A percentile compares a stretch with the other conserved stretches of the same genome.
phyloP scores from a whole-genome alignment of 2,113 vertebrate genomes.

The Nyctibius bracteatus region DNA sequence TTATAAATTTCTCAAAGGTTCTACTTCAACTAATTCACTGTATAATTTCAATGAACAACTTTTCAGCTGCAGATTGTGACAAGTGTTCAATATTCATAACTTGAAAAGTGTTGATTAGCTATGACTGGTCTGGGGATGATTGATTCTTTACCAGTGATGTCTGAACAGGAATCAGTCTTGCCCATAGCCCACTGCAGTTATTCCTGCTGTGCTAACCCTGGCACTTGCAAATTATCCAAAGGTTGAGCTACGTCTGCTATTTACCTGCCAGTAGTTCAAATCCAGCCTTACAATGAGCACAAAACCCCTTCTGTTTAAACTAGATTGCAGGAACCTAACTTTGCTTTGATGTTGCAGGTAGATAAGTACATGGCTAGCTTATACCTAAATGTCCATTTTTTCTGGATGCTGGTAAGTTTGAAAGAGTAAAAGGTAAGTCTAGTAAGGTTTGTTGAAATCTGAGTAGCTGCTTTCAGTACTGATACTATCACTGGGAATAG shows the following conservation, averaged over 20 bases:
- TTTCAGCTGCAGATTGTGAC: constrained; percentile 20
- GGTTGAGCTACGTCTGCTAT: neutral
- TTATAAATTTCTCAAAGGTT: constrained; percentile 19
- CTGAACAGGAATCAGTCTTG: neutral
- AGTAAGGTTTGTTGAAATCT: neutral
- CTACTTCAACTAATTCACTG: constrained; percentile 22
- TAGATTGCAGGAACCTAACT: neutral
- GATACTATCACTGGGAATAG: neutral
- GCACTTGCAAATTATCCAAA: neutral
- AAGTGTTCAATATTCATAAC: constrained; percentile 7
- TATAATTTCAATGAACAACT: constrained; percentile 36
- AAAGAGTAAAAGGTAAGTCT: neutral
- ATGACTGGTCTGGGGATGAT: neutral
- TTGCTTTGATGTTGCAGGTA: neutral
- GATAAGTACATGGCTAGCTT: neutral
- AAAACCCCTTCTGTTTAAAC: neutral
- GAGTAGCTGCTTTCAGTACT: neutral
- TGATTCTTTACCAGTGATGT: neutral
- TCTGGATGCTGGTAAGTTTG: neutral
- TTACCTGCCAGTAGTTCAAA: neutral
- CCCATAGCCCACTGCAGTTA: neutral
- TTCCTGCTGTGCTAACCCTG: neutral
- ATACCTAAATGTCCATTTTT: neutral
- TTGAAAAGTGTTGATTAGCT: neutral
- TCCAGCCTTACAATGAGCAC: neutral